A percentile compares a stretch with the other conserved stretches of the same genome.
These are phyloP conservation scores for Lepus oiostolus DNA, from an alignment of 2,797 vertebrate genomes.

Conservation along the genomic window DNA sequence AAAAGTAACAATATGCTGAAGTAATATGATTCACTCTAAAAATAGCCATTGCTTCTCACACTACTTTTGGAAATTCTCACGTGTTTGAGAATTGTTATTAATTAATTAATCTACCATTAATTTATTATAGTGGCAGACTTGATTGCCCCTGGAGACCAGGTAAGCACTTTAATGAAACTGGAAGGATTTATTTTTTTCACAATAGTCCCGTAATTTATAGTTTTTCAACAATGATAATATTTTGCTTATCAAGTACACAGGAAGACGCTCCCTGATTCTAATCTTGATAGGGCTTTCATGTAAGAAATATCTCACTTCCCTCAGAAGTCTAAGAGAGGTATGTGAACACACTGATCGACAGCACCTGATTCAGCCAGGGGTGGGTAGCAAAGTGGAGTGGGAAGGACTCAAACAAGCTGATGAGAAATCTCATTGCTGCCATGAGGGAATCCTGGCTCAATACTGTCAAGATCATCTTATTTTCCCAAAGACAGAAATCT, in stretches of 20 bases:
- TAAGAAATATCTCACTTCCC: neutral
- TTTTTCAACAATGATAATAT: neutral
- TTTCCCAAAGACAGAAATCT: constrained; percentile 48
- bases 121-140: constrained; percentile 22
- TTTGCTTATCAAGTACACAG: constrained; percentile 32
- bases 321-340: neutral
- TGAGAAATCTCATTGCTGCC: neutral
- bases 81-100: neutral
- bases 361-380: neutral
- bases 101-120: neutral
- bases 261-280: constrained; percentile 43
- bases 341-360: neutral
- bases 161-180: neutral
- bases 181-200: neutral
- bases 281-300: constrained; percentile 5
- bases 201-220: constrained; percentile 22
- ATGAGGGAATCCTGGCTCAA: neutral
- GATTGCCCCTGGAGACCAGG: neutral
- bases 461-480: neutral
- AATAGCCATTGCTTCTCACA: constrained; percentile 21
- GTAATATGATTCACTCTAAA: constrained; percentile 46
- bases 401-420: neutral
- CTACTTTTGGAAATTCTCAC: constrained; percentile 41
- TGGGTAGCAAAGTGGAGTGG: neutral
- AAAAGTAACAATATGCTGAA: constrained; percentile 39